Evolutionary conservation across 2,888 invertebrate species (phyloP).

Genomic region (Leucoptera coffeella): DNA sequence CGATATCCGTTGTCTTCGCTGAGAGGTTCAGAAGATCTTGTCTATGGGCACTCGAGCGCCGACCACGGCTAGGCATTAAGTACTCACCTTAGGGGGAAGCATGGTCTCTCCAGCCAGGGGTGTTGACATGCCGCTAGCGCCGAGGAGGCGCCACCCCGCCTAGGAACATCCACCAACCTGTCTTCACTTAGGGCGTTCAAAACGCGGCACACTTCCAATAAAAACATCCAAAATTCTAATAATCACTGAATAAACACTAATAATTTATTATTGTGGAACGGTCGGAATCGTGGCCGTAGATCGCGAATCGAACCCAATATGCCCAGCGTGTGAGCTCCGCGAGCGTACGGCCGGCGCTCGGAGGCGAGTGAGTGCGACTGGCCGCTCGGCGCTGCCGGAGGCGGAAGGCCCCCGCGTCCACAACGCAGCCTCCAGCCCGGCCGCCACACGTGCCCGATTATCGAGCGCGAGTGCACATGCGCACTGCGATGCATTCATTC

Average conservation of each 20-base stretch:
- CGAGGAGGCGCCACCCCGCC: slow-evolving; percentile 46
- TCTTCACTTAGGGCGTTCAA: slow-evolving; percentile 15
- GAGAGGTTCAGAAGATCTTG: too few species aligned
- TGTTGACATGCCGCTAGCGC: slow-evolving; percentile 51
- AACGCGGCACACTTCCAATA: neutral
- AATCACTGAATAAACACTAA: too few species aligned
- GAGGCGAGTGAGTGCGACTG: slow-evolving; percentile 11
- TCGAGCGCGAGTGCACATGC: slow-evolving; percentile 46
- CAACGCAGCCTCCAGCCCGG: slow-evolving; percentile 1
- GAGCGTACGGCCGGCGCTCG: slow-evolving; percentile 29
- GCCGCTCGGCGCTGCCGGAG: slow-evolving; percentile 8
- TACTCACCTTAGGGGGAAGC: slow-evolving; percentile 45
- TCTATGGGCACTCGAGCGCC: too few species aligned
- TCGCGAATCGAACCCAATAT: too few species aligned
- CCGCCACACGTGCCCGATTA: slow-evolving; percentile 30
- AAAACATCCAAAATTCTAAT: neutral
- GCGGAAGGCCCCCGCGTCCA: slow-evolving; percentile 1
- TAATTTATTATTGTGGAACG: too few species aligned
- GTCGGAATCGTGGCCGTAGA: too few species aligned
- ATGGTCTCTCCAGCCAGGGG: slow-evolving; percentile 47
- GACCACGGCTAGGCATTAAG: slow-evolving; percentile 4
- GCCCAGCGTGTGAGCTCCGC: slow-evolving; percentile 9
- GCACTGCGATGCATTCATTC: slow-evolving; percentile 36
- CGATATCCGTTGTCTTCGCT: too few species aligned
- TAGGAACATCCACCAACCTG: slow-evolving; percentile 41